Evolutionary conservation across 2,113 vertebrate genomes (phyloP), one percentile per base, ranked within the genome.

Genomic region (Anser cygnoides): DNA sequence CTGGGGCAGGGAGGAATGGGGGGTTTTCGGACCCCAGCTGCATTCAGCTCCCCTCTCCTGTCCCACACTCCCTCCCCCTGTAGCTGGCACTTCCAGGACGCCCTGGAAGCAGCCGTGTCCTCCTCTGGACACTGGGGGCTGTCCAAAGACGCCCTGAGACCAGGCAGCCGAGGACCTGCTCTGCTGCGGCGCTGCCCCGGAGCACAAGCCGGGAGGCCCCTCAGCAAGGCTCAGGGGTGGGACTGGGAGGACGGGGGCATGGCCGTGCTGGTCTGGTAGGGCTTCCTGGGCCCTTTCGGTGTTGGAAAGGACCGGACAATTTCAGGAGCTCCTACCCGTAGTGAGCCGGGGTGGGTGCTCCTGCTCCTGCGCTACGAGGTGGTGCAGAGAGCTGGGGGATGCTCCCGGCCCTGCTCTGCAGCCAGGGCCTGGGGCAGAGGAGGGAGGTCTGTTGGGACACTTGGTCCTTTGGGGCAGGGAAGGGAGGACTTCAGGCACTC

Each of bases 361-460:
- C 5, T 67, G 19, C 29, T 75, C 18, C 61, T 39, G 49, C n/a
- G 55, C 54, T 2, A 0, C 6, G 19, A 8, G 3, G 4, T 13
- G 0, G 0, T 44, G 57, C 3, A 9, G 10, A 31, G 79, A 54
- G 76, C 52, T 10, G 18, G 37, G 57, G 20, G 55, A 7, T 5
- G 50, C 49, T 43, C 61, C 43, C 5, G 7, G 29, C 0, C 2
- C n/a, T 50, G 49, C 50, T 31, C 83, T 49, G 43, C n/a, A 78
- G 57, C 8, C 0, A 0, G 16, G 15, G 55, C 75, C 66, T 33
- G 71, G 11, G 50, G 46, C 44, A 67, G 57, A 83, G 17, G 55
- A 49, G 26, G 52, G 37, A 85, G 54, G 52, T 25, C 5, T n/a
- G 67, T 31, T 49, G 33, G 72, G 54, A 19, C 14, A 26, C 41